Conservation (phyloP, 2,113 vertebrate species). For the Dicaeum eximium region DNA sequence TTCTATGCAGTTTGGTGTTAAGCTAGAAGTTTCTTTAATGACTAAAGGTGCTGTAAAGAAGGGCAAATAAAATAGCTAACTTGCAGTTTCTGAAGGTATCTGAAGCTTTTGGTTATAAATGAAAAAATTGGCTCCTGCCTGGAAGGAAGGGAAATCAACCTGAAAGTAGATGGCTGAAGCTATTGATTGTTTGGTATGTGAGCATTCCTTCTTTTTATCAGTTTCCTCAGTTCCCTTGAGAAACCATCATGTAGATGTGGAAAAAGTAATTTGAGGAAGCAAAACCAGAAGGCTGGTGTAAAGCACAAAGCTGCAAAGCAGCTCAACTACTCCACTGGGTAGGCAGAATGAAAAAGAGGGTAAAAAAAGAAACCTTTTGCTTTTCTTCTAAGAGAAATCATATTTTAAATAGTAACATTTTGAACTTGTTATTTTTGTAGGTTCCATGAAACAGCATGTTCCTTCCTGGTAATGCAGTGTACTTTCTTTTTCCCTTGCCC, state of each 20-base stretch:
- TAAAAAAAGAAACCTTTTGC: background rate
- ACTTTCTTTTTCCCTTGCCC: background rate
- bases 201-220: background rate
- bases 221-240: background rate
- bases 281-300: background rate
- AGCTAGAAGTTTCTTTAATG: background rate
- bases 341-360: background rate
- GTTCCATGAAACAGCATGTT: background rate
- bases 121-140: background rate
- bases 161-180: background rate
- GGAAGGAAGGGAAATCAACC: background rate
- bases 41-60: background rate
- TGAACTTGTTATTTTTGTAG: conserved; percentile 16
- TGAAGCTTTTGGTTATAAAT: background rate
- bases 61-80: background rate
- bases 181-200: background rate
- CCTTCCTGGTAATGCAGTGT: background rate
- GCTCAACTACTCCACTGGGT: background rate
- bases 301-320: background rate
- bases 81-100: background rate
- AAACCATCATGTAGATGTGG: background rate
- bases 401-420: conserved; percentile 36
- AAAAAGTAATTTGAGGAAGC: background rate
- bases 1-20: background rate
- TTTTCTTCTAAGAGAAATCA: background rate